phyloP scores from a whole-genome alignment of 1,140 invertebrate species.

The Aphis craccivora region DNA sequence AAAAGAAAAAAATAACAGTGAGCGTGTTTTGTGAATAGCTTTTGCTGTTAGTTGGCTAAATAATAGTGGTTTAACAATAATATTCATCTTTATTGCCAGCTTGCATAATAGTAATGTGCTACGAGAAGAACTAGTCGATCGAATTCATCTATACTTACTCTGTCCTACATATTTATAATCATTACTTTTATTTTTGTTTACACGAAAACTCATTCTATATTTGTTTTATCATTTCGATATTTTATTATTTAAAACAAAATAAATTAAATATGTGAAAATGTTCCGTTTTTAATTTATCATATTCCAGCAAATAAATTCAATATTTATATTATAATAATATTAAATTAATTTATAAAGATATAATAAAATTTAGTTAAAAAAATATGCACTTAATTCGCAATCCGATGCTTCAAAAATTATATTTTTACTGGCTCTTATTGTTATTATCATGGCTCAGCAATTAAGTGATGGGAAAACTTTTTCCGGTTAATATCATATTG shows the following conservation, averaged over 20 bases:
- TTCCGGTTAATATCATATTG: conserved; percentile 25
- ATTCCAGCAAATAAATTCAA: neutral
- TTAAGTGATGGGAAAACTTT: conserved; percentile 31
- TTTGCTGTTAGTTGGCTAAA: neutral
- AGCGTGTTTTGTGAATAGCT: neutral
- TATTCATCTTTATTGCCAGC: neutral
- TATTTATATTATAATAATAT: neutral
- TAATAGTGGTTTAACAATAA: neutral
- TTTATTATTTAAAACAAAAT: neutral
- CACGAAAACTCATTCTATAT: neutral
- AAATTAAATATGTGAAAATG: neutral
- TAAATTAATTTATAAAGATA: neutral
- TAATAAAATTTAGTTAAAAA: neutral
- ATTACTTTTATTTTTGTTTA: neutral
- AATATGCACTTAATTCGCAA: neutral
- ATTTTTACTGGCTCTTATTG: neutral
- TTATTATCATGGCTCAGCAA: neutral
- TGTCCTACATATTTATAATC: neutral
- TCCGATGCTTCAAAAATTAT: neutral
- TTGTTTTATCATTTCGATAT: neutral
- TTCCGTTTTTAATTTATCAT: neutral
- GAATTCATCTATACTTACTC: neutral
- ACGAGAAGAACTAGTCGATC: neutral
- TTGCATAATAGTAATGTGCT: neutral
- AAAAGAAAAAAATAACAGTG: neutral